A percentile compares a stretch with the other conserved stretches of the same genome.
Conservation (phyloP, 2,797 vertebrate species). For the Cryptoprocta ferox region DNA sequence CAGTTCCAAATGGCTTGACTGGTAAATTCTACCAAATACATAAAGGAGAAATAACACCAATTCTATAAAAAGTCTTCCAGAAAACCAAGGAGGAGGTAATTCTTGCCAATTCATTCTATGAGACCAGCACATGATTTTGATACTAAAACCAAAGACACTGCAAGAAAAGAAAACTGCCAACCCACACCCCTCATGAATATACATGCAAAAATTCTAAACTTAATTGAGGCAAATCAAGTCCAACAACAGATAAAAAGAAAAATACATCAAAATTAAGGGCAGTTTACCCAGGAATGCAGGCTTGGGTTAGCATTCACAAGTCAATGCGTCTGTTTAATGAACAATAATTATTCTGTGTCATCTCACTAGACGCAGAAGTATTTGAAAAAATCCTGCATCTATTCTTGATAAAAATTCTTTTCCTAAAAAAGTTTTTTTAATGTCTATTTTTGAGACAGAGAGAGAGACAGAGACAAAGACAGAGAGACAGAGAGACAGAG, state of each 20-base stretch:
- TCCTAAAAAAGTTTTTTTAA: too few relatives aligned
- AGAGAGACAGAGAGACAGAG: too few relatives aligned
- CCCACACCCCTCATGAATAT: neutral
- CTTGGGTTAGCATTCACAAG: neutral
- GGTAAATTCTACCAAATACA: neutral
- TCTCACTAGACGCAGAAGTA: neutral
- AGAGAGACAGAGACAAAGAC: too few relatives aligned
- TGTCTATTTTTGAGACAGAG: too few relatives aligned
- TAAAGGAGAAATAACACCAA: neutral
- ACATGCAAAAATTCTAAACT: slow-evolving; percentile 43
- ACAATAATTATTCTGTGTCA: neutral
- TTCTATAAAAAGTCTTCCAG: neutral
- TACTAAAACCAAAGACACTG: neutral
- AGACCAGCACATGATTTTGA: neutral
- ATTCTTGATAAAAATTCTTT: neutral
- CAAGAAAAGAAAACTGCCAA: slow-evolving; percentile 15
- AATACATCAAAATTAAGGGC: neutral
- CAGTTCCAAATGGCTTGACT: neutral
- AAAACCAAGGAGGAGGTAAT: neutral
- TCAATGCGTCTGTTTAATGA: neutral
- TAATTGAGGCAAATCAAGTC: neutral
- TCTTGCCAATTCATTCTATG: neutral
- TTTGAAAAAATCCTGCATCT: neutral
- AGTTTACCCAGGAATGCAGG: neutral
- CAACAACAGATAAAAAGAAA: neutral